A percentile compares a stretch with the other conserved stretches of the same genome.
These are phyloP conservation scores for Heliconius eleuchia DNA, from an alignment of 1,140 invertebrate species.

Conservation along the genomic window DNA sequence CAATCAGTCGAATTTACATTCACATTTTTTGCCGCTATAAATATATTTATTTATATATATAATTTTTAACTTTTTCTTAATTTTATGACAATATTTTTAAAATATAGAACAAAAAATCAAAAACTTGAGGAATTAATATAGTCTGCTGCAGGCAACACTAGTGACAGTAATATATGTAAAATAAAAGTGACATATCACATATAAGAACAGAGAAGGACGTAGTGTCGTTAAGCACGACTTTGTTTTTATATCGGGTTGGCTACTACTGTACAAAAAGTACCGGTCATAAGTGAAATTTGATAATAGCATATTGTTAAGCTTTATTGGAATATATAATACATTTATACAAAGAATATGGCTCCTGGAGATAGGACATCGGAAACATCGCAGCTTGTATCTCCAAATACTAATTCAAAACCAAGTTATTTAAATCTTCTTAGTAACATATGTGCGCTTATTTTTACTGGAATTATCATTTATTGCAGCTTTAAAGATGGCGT, in stretches of 20 bases:
- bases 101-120: neutral
- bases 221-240: neutral
- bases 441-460: slow-evolving; percentile 60
- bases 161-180: neutral
- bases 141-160: neutral
- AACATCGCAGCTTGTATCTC: slow-evolving; percentile 57
- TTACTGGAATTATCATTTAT: slow-evolving; percentile 63
- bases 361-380: slow-evolving; percentile 59
- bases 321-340: neutral
- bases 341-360: slow-evolving; percentile 48
- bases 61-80: too few relatives aligned
- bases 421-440: slow-evolving; percentile 68
- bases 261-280: neutral
- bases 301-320: neutral
- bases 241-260: too few relatives aligned
- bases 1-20: too few relatives aligned
- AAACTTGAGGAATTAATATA: neutral
- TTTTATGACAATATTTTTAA: too few relatives aligned
- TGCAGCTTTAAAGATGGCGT: slow-evolving; percentile 67
- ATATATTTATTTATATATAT: too few relatives aligned
- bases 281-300: neutral
- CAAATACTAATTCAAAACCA: slow-evolving; percentile 49
- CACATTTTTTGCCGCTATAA: too few relatives aligned
- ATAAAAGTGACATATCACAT: neutral
- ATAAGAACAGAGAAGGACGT: neutral